Conservation (phyloP, 2,113 vertebrate genomes). For the Pollachius pollachius region DNA sequence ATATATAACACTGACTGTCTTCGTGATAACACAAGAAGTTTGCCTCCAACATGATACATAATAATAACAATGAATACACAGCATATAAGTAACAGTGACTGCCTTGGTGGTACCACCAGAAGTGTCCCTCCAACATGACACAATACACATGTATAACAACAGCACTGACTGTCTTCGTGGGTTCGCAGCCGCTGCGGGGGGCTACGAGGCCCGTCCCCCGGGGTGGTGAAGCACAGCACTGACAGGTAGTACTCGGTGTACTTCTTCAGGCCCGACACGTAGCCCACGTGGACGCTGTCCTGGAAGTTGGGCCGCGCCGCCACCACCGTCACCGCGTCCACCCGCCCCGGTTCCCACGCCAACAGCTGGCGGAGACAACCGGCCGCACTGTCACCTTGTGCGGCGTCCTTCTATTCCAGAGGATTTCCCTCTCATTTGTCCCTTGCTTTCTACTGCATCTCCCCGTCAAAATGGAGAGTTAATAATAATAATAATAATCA, state of each 20-base stretch:
- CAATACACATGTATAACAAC: not conserved
- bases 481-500: no score
- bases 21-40: constrained; percentile 68
- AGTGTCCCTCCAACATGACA: not conserved
- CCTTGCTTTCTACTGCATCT: no score
- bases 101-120: no score
- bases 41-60: no score
- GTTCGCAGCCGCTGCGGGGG: constrained; percentile 84
- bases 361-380: constrained; percentile 76
- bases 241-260: constrained; percentile 90
- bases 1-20: constrained; percentile 80
- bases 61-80: no score
- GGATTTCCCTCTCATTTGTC: no score
- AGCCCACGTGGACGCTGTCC: constrained; percentile 90
- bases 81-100: no score
- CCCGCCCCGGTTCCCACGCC: constrained; percentile 85
- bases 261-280: constrained; percentile 85
- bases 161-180: constrained; percentile 90
- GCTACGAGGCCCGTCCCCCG: constrained; percentile 93
- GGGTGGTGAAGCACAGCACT: constrained; percentile 93
- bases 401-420: no score
- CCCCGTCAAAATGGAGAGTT: no score
- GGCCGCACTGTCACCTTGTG: no score
- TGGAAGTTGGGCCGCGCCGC: constrained; percentile 94
- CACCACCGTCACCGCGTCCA: constrained; percentile 84